Conservation (phyloP, 1,140 invertebrate genomes). For the Kradibia gibbosae region DNA sequence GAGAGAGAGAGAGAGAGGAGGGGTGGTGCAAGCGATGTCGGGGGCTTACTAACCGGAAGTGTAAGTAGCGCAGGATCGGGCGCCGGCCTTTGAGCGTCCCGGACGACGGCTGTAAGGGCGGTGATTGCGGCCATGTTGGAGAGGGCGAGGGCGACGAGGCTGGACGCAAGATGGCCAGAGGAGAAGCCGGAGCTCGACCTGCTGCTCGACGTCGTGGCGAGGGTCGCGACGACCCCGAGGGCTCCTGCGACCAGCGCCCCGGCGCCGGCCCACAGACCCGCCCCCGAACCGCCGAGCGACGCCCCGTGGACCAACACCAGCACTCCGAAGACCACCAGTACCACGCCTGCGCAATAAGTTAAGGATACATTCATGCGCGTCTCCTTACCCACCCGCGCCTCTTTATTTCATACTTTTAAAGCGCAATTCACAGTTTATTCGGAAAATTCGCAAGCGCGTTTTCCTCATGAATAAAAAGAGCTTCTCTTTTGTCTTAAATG, state of each 20-base stretch:
- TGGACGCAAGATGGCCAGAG: conserved; percentile 67
- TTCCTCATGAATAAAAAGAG: too few species aligned
- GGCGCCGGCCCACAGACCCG: conserved; percentile 72
- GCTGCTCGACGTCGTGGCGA: conserved; percentile 56
- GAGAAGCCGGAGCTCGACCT: conserved; percentile 64
- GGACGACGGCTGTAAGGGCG: conserved; percentile 67
- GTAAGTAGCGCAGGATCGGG: conserved; percentile 61
- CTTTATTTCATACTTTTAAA: too few species aligned
- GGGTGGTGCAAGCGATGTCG: neutral
- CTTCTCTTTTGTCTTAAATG: too few species aligned
- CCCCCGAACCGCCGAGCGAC: conserved; percentile 69
- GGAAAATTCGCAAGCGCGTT: too few species aligned
- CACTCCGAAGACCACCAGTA: conserved; percentile 72
- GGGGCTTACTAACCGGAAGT: conserved; percentile 60
- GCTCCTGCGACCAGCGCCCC: conserved; percentile 69
- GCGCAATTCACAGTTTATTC: too few species aligned
- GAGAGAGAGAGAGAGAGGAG: too few species aligned
- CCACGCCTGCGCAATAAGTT: conserved; percentile 60
- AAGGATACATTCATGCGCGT: too few species aligned
- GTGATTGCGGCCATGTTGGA: conserved; percentile 71
- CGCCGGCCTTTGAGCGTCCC: conserved; percentile 64
- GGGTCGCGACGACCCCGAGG: conserved; percentile 66
- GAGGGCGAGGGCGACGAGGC: conserved; percentile 66
- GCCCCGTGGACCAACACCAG: conserved; percentile 70
- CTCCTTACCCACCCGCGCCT: too few species aligned